Conservation (phyloP, 2,797 vertebrate species). For the Centropyge bicolor region DNA sequence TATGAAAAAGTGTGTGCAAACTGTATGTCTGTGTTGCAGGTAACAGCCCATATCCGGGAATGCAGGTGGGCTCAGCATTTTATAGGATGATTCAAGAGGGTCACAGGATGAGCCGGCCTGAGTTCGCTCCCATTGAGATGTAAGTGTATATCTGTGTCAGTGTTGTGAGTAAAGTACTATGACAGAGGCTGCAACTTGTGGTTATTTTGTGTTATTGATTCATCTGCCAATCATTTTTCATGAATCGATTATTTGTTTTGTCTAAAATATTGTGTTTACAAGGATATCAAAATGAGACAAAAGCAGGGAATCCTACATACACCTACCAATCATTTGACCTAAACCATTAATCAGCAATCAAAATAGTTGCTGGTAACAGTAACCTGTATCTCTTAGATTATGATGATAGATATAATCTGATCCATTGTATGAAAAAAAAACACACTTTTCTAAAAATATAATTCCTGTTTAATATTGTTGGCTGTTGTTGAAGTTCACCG, state of each 20-base stretch:
- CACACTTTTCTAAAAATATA: background rate
- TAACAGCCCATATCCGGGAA: constrained; percentile 95
- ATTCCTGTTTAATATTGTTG: background rate
- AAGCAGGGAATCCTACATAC: background rate
- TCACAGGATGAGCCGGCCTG: constrained; percentile 93
- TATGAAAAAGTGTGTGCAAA: background rate
- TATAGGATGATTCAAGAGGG: constrained; percentile 98
- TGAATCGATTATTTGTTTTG: background rate
- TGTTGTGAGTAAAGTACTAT: background rate
- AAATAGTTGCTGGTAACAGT: too few relatives aligned
- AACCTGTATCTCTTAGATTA: too few relatives aligned
- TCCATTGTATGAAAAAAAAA: too few relatives aligned
- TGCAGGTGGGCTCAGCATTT: constrained; percentile 95
- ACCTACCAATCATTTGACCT: too few relatives aligned
- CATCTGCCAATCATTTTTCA: background rate
- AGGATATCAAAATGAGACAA: background rate
- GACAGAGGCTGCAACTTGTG: background rate
- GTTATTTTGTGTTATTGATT: background rate
- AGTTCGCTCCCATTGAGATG: constrained; percentile 93
- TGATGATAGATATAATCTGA: too few relatives aligned
- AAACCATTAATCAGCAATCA: too few relatives aligned
- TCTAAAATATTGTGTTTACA: background rate
- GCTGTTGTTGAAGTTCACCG: too few relatives aligned
- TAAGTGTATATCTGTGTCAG: constrained; percentile 66
- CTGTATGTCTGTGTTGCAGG: constrained; percentile 81